Conservation (phyloP, 2,797 vertebrate species). For the Neopelma chrysocephalum region DNA sequence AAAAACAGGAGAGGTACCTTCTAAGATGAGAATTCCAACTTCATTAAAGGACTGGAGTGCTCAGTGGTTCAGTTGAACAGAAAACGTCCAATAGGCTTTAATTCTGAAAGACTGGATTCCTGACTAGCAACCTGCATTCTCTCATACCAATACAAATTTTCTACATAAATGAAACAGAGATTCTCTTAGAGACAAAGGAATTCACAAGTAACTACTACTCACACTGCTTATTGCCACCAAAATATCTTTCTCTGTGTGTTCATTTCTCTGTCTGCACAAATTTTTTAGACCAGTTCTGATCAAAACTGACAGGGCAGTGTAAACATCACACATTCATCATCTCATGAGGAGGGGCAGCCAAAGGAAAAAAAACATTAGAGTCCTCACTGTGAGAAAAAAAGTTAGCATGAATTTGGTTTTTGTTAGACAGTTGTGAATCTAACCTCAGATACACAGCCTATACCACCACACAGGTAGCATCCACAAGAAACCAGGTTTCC, state of each 20-base stretch:
- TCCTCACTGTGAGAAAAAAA: not conserved
- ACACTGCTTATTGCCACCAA: not conserved
- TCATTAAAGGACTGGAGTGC: not conserved
- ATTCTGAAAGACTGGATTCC: not conserved
- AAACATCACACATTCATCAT: not conserved
- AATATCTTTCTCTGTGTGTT: accelerated
- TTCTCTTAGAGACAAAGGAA: not conserved
- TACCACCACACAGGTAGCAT: not conserved
- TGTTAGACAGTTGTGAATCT: not conserved
- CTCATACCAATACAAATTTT: not conserved
- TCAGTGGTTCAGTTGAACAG: not conserved
- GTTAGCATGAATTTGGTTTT: not conserved
- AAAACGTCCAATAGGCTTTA: not conserved
- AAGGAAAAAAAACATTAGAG: not conserved
- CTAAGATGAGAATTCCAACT: not conserved
- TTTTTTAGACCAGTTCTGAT: not conserved
- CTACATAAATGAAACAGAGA: not conserved
- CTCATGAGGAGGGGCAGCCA: accelerated
- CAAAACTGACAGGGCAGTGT: not conserved
- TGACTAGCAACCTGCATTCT: not conserved
- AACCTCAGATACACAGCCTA: not conserved
- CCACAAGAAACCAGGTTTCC: not conserved
- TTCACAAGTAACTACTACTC: not conserved
- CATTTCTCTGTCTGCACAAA: not conserved
- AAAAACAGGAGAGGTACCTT: not conserved